Base-by-base conservation (phyloP, 1,140 invertebrate species). In the Drosophila murphyi region DNA sequence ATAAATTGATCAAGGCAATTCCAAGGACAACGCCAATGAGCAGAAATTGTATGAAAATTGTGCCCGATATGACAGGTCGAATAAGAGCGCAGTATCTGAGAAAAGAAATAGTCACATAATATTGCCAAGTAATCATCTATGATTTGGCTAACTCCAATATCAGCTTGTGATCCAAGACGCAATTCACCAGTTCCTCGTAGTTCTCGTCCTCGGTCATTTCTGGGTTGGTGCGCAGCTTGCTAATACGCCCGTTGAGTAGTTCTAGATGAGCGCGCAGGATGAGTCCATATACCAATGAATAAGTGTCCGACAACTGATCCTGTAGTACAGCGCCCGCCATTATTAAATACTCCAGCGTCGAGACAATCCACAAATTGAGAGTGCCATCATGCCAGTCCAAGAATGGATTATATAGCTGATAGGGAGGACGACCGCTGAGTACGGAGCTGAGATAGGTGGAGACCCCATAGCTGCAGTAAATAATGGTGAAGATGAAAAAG, bases 1-100 rank as follows among this genome's bases (percentile, higher is more conserved):
- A 88, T 3, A 88, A 63, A 39, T 88, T 82, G 61, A 88, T 88
- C 56, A 88, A 50, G 5, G 83, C 80, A 2, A 88, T 61, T 5
- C 83, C 83, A 20, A 88, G 60, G 3, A 87, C 83, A 0, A 87
- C 39, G 48, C 83, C 83, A 60, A 59, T 78, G 3, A 79, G 5
- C 0, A 82, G 10, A 5, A 79, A 43, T 43, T 43, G 39, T 4
- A 43, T 8, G n/a, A 43, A 20, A 20, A 20, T 20, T 20, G 20
- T 20, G 20, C 20, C 20, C 20, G 20, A 20, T 20, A 20, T 20
- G 20, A 20, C 20, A 20, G 20, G 20, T 20, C 20, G 20, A 20
- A 20, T 20, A 20, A 76, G 70, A 1, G 50, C 48, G 20, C 83
- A 82, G 60, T 72, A 88, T 45, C 83, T 88, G 20, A 0, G 10